Percentiles rank a stretch among this genome's conserved stretches.
These are phyloP conservation scores for Heterotis niloticus DNA, from an alignment of 2,113 vertebrate genomes.

Conservation along the genomic window DNA sequence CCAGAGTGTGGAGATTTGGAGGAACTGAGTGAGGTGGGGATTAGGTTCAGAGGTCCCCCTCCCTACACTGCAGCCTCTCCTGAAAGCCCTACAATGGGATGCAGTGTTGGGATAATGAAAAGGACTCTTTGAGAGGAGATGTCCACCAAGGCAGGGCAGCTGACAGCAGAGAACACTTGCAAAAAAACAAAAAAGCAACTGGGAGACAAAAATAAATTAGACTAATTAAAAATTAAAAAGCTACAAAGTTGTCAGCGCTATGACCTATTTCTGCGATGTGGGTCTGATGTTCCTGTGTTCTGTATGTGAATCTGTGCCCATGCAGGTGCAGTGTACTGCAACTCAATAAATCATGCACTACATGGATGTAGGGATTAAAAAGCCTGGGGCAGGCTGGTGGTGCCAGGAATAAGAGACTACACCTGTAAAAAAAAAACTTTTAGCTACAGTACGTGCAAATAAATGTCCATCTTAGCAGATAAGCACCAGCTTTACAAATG, in stretches of 20 bases:
- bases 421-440: too few species aligned
- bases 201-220: slow-evolving; percentile 29
- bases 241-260: slow-evolving; percentile 15
- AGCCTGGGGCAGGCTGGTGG: not conserved
- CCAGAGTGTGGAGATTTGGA: too few species aligned
- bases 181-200: not conserved
- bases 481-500: not conserved
- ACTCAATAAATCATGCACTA: not conserved
- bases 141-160: not conserved
- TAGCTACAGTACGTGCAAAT: not conserved
- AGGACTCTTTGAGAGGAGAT: not conserved
- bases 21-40: not conserved
- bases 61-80: not conserved
- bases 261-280: slow-evolving; percentile 25
- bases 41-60: not conserved
- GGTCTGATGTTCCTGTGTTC: not conserved
- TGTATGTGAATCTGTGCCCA: not conserved
- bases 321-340: not conserved
- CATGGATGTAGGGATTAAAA: not conserved
- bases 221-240: slow-evolving; percentile 28
- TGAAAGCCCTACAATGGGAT: not conserved
- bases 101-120: not conserved
- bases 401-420: too few species aligned
- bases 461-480: not conserved
- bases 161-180: not conserved